phyloP scores from a whole-genome alignment of 2,113 vertebrate genomes.

The Poeciliopsis prolifica region DNA sequence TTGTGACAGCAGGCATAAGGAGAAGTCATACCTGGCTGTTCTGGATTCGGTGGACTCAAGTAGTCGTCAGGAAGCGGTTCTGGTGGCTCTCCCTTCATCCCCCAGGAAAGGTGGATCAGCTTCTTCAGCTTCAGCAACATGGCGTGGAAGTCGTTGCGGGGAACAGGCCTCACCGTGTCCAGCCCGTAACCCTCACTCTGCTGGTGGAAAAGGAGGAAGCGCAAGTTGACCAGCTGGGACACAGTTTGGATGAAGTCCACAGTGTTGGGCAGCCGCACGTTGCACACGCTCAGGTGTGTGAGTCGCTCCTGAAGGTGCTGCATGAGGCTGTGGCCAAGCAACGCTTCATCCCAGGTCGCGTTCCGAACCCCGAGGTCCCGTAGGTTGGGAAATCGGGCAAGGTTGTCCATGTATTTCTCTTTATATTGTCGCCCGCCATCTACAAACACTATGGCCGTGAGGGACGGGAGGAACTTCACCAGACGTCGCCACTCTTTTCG shows the following conservation, averaged over 20 bases:
- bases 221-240: constrained; percentile 54
- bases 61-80: constrained; percentile 64
- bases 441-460: constrained; percentile 62
- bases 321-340: constrained; percentile 39
- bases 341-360: constrained; percentile 51
- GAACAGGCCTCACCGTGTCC: constrained; percentile 64
- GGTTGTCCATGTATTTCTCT: constrained; percentile 58
- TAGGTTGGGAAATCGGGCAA: constrained; percentile 40
- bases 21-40: constrained; percentile 33
- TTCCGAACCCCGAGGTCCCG: constrained; percentile 57
- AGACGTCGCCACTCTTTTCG: constrained; percentile 71
- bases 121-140: constrained; percentile 52
- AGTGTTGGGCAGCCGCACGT: constrained; percentile 57
- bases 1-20: not conserved
- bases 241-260: constrained; percentile 41
- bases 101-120: constrained; percentile 66
- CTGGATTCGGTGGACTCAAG: constrained; percentile 54
- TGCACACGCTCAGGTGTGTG: constrained; percentile 67
- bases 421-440: constrained; percentile 62
- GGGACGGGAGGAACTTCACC: constrained; percentile 57
- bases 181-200: constrained; percentile 61
- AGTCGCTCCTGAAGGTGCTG: constrained; percentile 46
- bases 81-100: constrained; percentile 64
- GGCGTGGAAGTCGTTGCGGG: constrained; percentile 49
- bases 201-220: constrained; percentile 66